Base-by-base conservation (phyloP, 2,113 vertebrate genomes). In the Mirounga angustirostris region DNA sequence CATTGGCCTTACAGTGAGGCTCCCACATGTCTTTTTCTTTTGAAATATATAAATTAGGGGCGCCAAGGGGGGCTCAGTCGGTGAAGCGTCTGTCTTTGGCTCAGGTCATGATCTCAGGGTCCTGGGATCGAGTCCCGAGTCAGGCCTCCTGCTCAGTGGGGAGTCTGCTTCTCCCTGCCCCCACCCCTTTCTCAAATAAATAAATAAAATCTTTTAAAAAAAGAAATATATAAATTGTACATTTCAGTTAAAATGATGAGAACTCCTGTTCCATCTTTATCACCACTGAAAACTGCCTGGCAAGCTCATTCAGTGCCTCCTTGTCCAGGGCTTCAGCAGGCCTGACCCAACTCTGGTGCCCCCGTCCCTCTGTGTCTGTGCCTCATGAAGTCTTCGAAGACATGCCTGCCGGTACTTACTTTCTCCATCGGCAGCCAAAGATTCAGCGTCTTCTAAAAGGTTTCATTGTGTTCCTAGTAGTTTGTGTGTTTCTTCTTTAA, bases 401-500 rank as follows among this genome's bases (percentile, higher is more conserved):
- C 13, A 2, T 36, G 54, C 54, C 8, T 3, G 33, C 15, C 6
- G 13, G 74, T 28, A 1, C 40, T 93, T 40, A 13, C 14, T 61
- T 83, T 93, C 76, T 74, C 13, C 46, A n/a, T 80, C 13, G 28
- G 43, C 56, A 89, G 18, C 54, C 69, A 13, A 6, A 76, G 73
- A 36, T 21, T 54, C 14, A 8, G 0, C 65, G 14, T 76, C 86
- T 87, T 54, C 59, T 78, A n/a, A 84, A 88, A 69, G 65, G 40
- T 74, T 91, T 56, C 19, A 30, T 63, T 36, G 36, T 71, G 7
- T 78, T 78, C 36, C 26, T 84, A 9, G 26, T 83, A 50, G 36
- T 56, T 69, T 36, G 19, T 76, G 63, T 88, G 4, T 63, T 73
- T 93, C 89, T 86, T 69, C 83, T 97, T 43, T 95, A 94, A 85